phyloP scores from a whole-genome alignment of 2,797 vertebrate genomes.

The Xiphophorus birchmanni region DNA sequence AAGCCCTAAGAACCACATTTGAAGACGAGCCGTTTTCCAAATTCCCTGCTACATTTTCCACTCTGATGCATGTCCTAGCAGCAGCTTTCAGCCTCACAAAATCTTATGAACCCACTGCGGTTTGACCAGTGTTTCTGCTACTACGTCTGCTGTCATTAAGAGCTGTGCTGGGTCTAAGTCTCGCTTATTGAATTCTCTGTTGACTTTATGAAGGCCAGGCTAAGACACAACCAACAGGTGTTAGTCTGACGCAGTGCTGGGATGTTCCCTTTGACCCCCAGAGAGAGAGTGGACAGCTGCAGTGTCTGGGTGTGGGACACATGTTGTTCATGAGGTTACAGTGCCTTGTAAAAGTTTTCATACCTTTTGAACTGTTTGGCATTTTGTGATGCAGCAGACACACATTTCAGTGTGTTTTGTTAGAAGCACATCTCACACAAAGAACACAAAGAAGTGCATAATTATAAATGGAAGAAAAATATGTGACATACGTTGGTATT shows the following conservation, averaged over 20 bases:
- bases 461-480: neutral
- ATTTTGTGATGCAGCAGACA: neutral
- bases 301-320: slow-evolving; percentile 42
- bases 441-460: neutral
- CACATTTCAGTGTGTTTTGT: neutral
- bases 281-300: slow-evolving; percentile 73
- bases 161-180: slow-evolving; percentile 54
- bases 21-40: slow-evolving; percentile 31
- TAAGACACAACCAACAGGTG: slow-evolving; percentile 75
- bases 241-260: slow-evolving; percentile 65
- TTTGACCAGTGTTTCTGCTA: neutral
- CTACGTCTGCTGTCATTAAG: neutral
- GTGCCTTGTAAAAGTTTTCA: slow-evolving; percentile 13
- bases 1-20: slow-evolving; percentile 29
- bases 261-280: slow-evolving; percentile 75
- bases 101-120: slow-evolving; percentile 7
- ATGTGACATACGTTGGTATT: neutral
- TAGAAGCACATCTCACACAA: neutral
- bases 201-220: slow-evolving; percentile 66
- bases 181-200: slow-evolving; percentile 78
- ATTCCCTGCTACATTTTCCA: slow-evolving; percentile 29
- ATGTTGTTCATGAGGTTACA: slow-evolving; percentile 42
- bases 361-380: neutral
- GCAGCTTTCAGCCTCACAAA: slow-evolving; percentile 14
- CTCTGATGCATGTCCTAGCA: slow-evolving; percentile 36